Evolutionary conservation across 2,797 vertebrate genomes (phyloP), one percentile per base, ranked within the genome.

Genomic region (Sus cebifrons): DNA sequence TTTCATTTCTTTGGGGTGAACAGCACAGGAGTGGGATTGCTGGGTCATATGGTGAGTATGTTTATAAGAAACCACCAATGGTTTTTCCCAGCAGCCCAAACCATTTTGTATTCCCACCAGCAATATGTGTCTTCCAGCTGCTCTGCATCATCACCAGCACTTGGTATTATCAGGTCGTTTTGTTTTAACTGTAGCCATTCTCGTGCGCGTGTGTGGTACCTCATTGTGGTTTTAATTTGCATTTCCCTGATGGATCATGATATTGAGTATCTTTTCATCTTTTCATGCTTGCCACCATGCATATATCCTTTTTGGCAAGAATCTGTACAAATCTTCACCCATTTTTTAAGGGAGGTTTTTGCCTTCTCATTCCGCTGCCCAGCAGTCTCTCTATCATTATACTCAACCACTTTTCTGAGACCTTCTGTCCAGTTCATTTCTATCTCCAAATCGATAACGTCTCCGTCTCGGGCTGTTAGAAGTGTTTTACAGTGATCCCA

Each of bases 381-480:
- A 49, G 52, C 2, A 12, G 4, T 85, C 44, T 94, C 68, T 95
- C 68, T 94, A 75, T 79, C 44, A 79, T 52, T 23, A 62, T 14
- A 40, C n/a, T 78, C 0, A 5, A 62, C 58, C 9, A 78, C 67
- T 91, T 23, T 91, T 78, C 68, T 56, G 86, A 93, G 78, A 90
- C 64, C 52, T 86, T 87, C 86, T 73, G 60, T 89, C 44, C 56
- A 90, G 58, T 94, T 88, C 62, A 70, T 75, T 95, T 88, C 84
- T 44, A 62, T 79, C 85, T 96, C 56, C 70, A 74, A 71, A 91
- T 94, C 84, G 89, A 62, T 86, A 89, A 82, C 32, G 32, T 32
- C 32, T 32, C 32, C 79, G 40, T 71, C 40, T 64, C 62, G 36
- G 52, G 58, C 75, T 73, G 29, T 93, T 89, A 86, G n/a, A 81